These are phyloP conservation scores for Drosophila bifasciata DNA, from an alignment of 1,140 invertebrate species.

Conservation along the genomic window DNA sequence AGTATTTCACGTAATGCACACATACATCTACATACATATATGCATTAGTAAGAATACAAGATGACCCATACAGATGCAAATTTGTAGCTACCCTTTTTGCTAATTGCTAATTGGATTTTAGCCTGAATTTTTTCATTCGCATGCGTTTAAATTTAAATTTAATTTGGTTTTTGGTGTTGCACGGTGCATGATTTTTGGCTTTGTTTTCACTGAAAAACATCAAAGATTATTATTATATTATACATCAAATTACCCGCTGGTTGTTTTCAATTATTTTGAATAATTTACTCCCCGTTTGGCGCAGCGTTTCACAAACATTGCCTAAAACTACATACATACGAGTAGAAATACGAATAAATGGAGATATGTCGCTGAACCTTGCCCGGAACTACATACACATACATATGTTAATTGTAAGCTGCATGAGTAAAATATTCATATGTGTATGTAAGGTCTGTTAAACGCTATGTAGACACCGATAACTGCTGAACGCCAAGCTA, in stretches of 20 bases:
- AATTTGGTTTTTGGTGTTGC: slow-evolving; percentile 62
- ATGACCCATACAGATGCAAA: slow-evolving; percentile 33
- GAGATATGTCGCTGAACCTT: slow-evolving; percentile 76
- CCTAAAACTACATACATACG: slow-evolving; percentile 47
- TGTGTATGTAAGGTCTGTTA: slow-evolving; percentile 25
- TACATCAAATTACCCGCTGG: slow-evolving; percentile 53
- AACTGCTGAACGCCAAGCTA: slow-evolving; percentile 63
- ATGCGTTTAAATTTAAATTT: slow-evolving; percentile 68
- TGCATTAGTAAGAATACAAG: slow-evolving; percentile 15
- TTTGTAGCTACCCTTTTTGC: slow-evolving; percentile 63
- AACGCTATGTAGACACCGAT: slow-evolving; percentile 73
- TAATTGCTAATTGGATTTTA: slow-evolving; percentile 67
- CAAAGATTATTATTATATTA: slow-evolving; percentile 62
- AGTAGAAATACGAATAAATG: slow-evolving; percentile 54
- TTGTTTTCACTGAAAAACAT: slow-evolving; percentile 51
- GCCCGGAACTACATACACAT: slow-evolving; percentile 66
- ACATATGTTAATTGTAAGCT: slow-evolving; percentile 35
- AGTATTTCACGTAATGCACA: slow-evolving; percentile 11
- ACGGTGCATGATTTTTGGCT: slow-evolving; percentile 73
- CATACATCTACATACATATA: slow-evolving; percentile 29
- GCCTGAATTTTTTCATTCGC: slow-evolving; percentile 38
- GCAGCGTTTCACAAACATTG: slow-evolving; percentile 72
- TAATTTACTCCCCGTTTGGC: slow-evolving; percentile 50
- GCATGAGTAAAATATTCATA: slow-evolving; percentile 48
- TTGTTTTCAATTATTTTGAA: slow-evolving; percentile 73